Percentiles rank a stretch among this genome's conserved stretches.
These are phyloP conservation scores for Reticulitermes lucifugus DNA, from an alignment of 2,888 invertebrate species.

Conservation along the genomic window DNA sequence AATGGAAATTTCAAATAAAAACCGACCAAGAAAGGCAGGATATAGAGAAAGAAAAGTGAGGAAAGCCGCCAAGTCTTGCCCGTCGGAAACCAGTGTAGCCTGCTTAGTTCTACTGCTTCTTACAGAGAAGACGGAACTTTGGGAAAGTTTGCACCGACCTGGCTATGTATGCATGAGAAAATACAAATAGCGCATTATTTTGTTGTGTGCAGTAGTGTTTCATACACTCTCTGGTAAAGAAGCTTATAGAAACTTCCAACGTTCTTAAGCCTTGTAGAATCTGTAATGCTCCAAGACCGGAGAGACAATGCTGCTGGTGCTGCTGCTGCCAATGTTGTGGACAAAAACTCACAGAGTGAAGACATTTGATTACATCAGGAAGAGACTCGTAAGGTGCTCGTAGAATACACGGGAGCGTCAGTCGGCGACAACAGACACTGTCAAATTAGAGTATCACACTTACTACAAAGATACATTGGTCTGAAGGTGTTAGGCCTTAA, in stretches of 20 bases:
- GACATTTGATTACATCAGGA: slow-evolving; percentile 6
- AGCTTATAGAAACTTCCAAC: slow-evolving; percentile 32
- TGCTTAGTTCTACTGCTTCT: slow-evolving; percentile 10
- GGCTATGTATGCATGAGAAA: slow-evolving; percentile 44
- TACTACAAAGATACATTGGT: background rate
- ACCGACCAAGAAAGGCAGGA: too few relatives aligned
- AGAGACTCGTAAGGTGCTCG: background rate
- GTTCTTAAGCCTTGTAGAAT: slow-evolving; percentile 31
- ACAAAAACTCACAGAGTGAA: slow-evolving; percentile 11
- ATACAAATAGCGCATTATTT: slow-evolving; percentile 47
- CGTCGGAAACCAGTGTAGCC: background rate
- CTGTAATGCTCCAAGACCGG: slow-evolving; percentile 11
- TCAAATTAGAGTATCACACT: background rate
- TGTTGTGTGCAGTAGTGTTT: slow-evolving; percentile 27
- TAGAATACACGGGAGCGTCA: background rate
- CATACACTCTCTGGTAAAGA: slow-evolving; percentile 32
- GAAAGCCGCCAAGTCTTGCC: background rate
- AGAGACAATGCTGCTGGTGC: slow-evolving; percentile 2
- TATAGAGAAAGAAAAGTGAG: background rate
- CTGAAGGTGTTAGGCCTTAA: too few relatives aligned
- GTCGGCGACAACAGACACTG: background rate
- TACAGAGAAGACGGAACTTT: slow-evolving; percentile 15
- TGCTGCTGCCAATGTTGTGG: background rate
- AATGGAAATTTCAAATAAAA: too few relatives aligned
- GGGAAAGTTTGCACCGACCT: slow-evolving; percentile 14